Evolutionary conservation across 2,888 invertebrate genomes (phyloP).

Genomic region (Agonopterix alstromeriana): DNA sequence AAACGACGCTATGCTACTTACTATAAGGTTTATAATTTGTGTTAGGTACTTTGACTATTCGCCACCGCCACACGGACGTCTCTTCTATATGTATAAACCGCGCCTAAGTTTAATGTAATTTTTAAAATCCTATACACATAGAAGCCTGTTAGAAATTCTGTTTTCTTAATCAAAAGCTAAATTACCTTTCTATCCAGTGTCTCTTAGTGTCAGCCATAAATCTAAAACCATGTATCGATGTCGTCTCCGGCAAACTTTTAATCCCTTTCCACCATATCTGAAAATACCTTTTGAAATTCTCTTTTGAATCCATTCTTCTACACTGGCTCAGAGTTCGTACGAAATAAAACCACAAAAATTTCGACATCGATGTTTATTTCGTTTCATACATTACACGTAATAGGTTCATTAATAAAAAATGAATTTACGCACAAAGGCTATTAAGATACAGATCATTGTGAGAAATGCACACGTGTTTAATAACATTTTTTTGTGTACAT

Average conservation of each 20-base stretch:
- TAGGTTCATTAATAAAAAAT: not conserved
- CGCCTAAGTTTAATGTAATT: too few species aligned
- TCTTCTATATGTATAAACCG: too few species aligned
- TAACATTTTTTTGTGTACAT: too few species aligned
- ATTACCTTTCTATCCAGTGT: slow-evolving; percentile 80
- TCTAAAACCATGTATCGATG: slow-evolving; percentile 80
- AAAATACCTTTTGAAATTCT: slow-evolving; percentile 37
- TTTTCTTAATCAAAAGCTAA: not conserved
- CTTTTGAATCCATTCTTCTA: slow-evolving; percentile 29
- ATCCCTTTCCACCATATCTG: slow-evolving; percentile 68
- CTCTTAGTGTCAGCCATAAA: slow-evolving; percentile 78
- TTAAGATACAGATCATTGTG: slow-evolving; percentile 34
- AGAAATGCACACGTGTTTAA: slow-evolving; percentile 29
- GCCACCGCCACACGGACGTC: too few species aligned
- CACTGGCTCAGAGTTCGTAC: not conserved
- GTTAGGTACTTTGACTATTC: too few species aligned
- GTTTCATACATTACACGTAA: not conserved
- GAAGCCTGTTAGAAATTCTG: too few species aligned
- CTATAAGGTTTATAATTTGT: too few species aligned
- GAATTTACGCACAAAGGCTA: not conserved
- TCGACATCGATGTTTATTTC: too few species aligned
- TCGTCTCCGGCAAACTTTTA: slow-evolving; percentile 61
- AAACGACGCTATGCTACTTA: too few species aligned
- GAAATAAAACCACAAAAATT: not conserved
- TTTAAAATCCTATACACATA: too few species aligned